Conservation (phyloP, 2,113 vertebrate genomes). For the Haemorhous mexicanus region DNA sequence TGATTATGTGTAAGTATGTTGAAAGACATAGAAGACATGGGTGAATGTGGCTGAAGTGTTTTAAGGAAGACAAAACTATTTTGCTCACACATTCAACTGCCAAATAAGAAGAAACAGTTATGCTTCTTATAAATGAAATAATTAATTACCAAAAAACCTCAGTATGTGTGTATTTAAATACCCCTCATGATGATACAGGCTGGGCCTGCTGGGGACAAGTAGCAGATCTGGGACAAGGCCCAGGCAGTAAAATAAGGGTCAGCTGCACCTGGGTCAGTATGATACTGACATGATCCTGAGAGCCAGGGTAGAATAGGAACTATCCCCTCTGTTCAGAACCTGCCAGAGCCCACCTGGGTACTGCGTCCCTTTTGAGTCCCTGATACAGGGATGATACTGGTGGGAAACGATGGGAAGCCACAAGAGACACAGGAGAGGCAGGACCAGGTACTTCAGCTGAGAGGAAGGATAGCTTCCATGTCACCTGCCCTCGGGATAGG, state of each 20-base stretch:
- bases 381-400: background rate
- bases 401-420: background rate
- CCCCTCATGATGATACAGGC: rapidly evolving
- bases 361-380: background rate
- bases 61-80: background rate
- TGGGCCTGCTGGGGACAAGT: background rate
- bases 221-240: background rate
- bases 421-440: rapidly evolving
- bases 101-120: background rate
- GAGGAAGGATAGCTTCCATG: background rate
- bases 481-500: background rate
- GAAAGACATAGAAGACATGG: background rate
- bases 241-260: rapidly evolving
- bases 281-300: rapidly evolving
- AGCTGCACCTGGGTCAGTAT: background rate
- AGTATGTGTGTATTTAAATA: background rate
- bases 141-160: background rate
- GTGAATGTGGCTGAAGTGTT: background rate
- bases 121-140: background rate
- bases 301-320: background rate
- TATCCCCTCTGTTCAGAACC: background rate
- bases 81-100: background rate
- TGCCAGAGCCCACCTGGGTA: background rate
- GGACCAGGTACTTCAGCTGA: background rate
- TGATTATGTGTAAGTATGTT: background rate